Evolutionary conservation across 2,888 invertebrate species (phyloP).

Genomic region (Meganola albula): DNA sequence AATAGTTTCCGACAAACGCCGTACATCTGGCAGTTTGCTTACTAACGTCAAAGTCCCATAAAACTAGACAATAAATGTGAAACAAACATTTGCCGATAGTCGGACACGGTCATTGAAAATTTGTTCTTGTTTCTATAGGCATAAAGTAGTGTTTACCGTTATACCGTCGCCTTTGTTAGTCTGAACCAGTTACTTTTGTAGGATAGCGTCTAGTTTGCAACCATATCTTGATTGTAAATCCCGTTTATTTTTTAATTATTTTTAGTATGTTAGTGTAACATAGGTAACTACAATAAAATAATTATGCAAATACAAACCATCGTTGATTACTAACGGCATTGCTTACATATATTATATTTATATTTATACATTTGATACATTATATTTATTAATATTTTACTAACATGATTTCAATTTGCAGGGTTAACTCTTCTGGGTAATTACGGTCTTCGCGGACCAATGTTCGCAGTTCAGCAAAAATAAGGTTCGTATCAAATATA

Average conservation of each 20-base stretch:
- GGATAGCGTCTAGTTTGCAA: slow-evolving; percentile 9
- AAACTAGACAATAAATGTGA: slow-evolving; percentile 34
- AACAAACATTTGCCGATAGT: slow-evolving; percentile 17
- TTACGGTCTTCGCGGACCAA: too few species aligned
- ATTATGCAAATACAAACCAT: too few species aligned
- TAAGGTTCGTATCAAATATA: too few species aligned
- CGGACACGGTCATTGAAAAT: slow-evolving; percentile 5
- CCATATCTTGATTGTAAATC: slow-evolving; percentile 12
- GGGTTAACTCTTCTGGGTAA: too few species aligned
- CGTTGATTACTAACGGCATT: too few species aligned
- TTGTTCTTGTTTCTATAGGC: slow-evolving; percentile 6
- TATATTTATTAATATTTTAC: too few species aligned
- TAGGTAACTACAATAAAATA: too few species aligned
- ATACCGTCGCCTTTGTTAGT: slow-evolving; percentile 5
- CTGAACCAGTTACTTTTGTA: slow-evolving; percentile 11
- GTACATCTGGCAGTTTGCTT: slow-evolving; percentile 33
- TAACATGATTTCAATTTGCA: too few species aligned
- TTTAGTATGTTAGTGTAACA: too few species aligned
- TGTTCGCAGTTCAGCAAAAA: too few species aligned
- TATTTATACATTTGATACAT: too few species aligned
- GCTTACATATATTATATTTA: too few species aligned
- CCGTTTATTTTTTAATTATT: slow-evolving; percentile 12
- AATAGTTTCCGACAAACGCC: slow-evolving; percentile 22
- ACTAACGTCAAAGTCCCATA: slow-evolving; percentile 32
- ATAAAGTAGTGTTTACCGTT: slow-evolving; percentile 9